These are phyloP conservation scores for Kryptolebias marmoratus DNA, from an alignment of 2,113 vertebrate genomes.

Conservation along the genomic window DNA sequence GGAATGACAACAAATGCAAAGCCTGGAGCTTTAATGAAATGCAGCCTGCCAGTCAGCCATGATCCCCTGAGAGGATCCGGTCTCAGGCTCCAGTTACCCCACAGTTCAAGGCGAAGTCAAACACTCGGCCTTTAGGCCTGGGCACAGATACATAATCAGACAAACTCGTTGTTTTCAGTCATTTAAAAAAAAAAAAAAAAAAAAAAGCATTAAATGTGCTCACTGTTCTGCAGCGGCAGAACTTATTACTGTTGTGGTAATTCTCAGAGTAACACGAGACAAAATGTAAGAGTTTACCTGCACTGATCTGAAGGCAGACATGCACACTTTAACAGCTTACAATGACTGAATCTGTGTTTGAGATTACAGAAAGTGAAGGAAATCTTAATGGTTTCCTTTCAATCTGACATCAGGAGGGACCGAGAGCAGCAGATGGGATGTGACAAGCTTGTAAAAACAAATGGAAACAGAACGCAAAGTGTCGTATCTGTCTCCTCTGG, in stretches of 20 bases:
- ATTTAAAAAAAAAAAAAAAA: background rate
- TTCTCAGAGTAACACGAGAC: conserved; percentile 14
- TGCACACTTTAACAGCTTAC: background rate
- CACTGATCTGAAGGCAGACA: conserved; percentile 25
- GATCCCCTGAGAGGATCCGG: conserved; percentile 57
- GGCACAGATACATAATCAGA: conserved; percentile 2
- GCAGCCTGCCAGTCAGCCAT: conserved; percentile 26
- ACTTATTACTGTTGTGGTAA: background rate
- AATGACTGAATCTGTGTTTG: conserved; percentile 2
- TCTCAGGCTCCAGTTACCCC: conserved; percentile 58
- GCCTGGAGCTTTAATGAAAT: conserved; percentile 37
- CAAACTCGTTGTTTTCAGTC: background rate
- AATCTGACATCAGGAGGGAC: conserved; percentile 22
- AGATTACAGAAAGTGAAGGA: conserved; percentile 9
- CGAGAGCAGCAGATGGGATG: conserved; percentile 53
- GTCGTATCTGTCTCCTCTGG: conserved; percentile 32
- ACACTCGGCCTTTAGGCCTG: background rate
- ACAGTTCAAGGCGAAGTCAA: conserved; percentile 27
- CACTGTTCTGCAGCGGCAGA: background rate
- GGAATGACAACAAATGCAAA: background rate
- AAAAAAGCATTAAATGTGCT: background rate
- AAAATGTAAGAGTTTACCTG: conserved; percentile 5
- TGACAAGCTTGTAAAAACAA: conserved; percentile 30
- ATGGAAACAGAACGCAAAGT: conserved; percentile 40
- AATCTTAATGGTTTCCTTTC: conserved; percentile 27